Base-by-base conservation (phyloP, 2,113 vertebrate species). In the Apteryx mantelli region DNA sequence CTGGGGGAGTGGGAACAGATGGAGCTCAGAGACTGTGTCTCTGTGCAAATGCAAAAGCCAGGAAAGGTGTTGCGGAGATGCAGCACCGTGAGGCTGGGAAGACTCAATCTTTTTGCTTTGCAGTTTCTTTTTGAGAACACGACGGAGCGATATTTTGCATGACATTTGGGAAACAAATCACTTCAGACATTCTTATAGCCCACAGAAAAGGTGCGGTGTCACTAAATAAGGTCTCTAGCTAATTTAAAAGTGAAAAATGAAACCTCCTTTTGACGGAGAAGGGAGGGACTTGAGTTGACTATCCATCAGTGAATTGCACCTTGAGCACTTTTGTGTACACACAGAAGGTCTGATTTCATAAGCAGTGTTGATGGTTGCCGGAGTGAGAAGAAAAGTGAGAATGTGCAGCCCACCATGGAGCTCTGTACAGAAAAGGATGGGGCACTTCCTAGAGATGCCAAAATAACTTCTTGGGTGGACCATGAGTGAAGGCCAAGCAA, bases 1-100 rank as follows among this genome's bases (percentile, higher is more conserved):
- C 73, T 6, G 93, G 60, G 76, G 89, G 84, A 92, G 90, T 96
- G 94, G 92, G 78, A 93, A 94, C 92, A 95, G 95, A 95, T 97
- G 97, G 89, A 93, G 78, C 82, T 93, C 92, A 84, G 96, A 86
- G 71, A 82, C 82, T 12, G 30, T 94, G 64, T 65, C 85, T 96
- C 94, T 95, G 50, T 84, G 82, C 61, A 32, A 96, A 65, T 77
- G 66, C 91, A 75, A 88, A 70, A 94, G 74, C 82, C 85, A 97
- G 93, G 93, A 91, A 97, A 97, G 91, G 97, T 94, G 83, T 14
- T 88, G 78, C 81, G 76, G 93, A 91, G 83, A 36, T 53, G 61
- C 58, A 91, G 86, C 60, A 68, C 71, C 3, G 2, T 56, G 75
- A 75, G 75, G 76, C 89, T 93, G 58, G 75, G 68, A 89, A 86